phyloP scores from a whole-genome alignment of 2,888 invertebrate species.

The Odiellus spinosus region DNA sequence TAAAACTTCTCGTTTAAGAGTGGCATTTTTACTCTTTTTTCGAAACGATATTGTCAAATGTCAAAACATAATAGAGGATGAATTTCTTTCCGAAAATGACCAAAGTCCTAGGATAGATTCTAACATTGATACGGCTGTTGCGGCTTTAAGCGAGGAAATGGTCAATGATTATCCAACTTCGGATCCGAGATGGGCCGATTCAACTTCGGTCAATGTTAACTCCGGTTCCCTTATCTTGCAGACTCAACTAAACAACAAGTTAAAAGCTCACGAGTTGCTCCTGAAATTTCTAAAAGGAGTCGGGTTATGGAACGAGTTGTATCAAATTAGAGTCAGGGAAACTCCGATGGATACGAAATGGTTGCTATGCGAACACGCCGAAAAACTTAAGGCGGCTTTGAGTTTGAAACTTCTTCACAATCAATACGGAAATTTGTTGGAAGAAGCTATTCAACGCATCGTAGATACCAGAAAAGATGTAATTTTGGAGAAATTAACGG shows the following conservation, averaged over 20 bases:
- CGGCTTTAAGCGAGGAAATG: conserved; percentile 53
- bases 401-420: conserved; percentile 48
- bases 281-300: conserved; percentile 44
- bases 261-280: conserved; percentile 57
- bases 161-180: conserved; percentile 74
- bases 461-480: conserved; percentile 28
- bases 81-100: conserved; percentile 30
- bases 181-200: conserved; percentile 61
- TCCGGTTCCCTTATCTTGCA: conserved; percentile 62
- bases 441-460: conserved; percentile 41
- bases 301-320: conserved; percentile 33
- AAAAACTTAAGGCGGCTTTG: conserved; percentile 58
- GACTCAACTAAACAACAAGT: conserved; percentile 74
- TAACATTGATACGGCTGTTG: conserved; percentile 42
- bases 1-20: conserved; percentile 42
- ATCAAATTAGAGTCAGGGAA: conserved; percentile 33
- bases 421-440: conserved; percentile 37
- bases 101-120: conserved; percentile 32
- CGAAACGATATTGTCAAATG: conserved; percentile 40
- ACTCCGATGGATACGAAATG: conserved; percentile 38
- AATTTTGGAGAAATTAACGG: conserved; percentile 38
- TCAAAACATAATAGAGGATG: conserved; percentile 34
- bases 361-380: conserved; percentile 54
- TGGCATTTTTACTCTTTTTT: conserved; percentile 58
- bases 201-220: conserved; percentile 23